These are phyloP conservation scores for Odocoileus virginianus DNA, from an alignment of 2,113 vertebrate genomes.

Conservation along the genomic window DNA sequence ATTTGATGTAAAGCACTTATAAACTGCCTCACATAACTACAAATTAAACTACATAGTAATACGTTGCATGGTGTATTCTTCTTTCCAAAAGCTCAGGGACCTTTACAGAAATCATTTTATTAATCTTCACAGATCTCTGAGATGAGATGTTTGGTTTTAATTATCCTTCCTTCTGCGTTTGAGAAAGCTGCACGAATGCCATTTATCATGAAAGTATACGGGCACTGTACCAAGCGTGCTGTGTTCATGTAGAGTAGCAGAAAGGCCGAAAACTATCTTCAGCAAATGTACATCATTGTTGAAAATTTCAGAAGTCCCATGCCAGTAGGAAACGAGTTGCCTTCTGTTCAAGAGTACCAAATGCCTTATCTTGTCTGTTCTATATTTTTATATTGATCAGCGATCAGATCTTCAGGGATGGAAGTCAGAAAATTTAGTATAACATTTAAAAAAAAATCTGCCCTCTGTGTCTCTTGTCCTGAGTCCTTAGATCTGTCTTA, in stretches of 20 bases:
- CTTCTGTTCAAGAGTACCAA: neutral
- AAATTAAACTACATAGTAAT: slow-evolving; percentile 56
- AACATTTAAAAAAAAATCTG: neutral
- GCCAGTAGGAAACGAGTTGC: neutral
- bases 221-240: neutral
- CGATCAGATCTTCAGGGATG: neutral
- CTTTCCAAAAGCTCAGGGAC: slow-evolving; percentile 58
- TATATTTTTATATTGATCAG: neutral
- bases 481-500: neutral
- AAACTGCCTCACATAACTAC: slow-evolving; percentile 47
- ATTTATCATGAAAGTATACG: neutral
- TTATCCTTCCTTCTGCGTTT: slow-evolving; percentile 44
- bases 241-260: neutral
- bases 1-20: slow-evolving; percentile 54
- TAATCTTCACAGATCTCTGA: slow-evolving; percentile 66
- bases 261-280: neutral
- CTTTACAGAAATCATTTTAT: slow-evolving; percentile 66
- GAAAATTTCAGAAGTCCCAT: neutral
- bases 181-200: neutral
- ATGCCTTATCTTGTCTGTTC: neutral
- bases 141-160: slow-evolving; percentile 59
- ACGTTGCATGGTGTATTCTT: slow-evolving; percentile 8
- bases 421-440: neutral
- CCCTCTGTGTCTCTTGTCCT: neutral
- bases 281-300: neutral